These are phyloP conservation scores for Ginglymostoma cirratum DNA, from an alignment of 2,113 vertebrate species.

Conservation along the genomic window DNA sequence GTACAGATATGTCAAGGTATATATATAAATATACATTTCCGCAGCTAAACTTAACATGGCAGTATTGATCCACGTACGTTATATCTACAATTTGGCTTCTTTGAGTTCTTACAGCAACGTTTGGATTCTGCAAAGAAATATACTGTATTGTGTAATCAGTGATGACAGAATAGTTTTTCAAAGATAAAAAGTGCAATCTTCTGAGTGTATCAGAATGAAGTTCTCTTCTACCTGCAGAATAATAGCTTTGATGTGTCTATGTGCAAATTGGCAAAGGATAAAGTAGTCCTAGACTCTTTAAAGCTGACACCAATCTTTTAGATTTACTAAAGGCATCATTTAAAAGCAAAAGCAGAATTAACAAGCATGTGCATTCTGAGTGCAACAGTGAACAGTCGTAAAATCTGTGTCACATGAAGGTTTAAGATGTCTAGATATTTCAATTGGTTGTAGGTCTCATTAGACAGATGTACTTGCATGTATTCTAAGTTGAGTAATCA, in stretches of 20 bases:
- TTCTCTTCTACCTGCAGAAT: not conserved
- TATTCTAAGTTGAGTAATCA: not conserved
- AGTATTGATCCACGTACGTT: not conserved
- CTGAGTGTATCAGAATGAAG: not conserved
- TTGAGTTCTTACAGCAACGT: not conserved
- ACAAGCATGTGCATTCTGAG: not conserved
- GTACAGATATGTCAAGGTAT: not conserved
- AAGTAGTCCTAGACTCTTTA: not conserved
- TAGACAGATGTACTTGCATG: not conserved
- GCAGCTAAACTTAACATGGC: constrained; percentile 7
- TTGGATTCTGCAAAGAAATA: not conserved
- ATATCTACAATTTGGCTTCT: not conserved
- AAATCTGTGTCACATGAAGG: not conserved
- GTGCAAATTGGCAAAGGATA: not conserved
- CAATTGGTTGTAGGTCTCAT: not conserved
- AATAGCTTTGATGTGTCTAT: not conserved
- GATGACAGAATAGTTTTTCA: not conserved
- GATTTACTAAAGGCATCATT: not conserved
- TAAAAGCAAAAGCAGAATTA: not conserved
- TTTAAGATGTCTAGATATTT: not conserved
- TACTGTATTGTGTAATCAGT: not conserved
- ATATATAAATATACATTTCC: constrained; percentile 1
- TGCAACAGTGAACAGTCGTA: not conserved
- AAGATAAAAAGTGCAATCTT: not conserved
- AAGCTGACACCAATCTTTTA: not conserved